A percentile compares a stretch with the other conserved stretches of the same genome.
Evolutionary conservation across 2,888 invertebrate genomes (phyloP).

Genomic region (Xylota sylvarum): DNA sequence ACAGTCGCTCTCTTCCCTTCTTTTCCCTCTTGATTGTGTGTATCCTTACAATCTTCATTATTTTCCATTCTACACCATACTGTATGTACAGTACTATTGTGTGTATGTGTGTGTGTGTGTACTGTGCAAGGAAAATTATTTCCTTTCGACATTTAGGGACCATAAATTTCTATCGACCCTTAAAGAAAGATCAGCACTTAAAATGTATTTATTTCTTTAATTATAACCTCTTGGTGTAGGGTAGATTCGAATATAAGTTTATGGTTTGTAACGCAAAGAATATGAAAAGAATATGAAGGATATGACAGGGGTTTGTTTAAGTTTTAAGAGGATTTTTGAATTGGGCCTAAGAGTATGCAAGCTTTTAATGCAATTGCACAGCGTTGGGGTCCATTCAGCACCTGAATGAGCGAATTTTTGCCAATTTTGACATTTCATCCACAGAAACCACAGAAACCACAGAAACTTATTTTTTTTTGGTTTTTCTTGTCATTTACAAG

Average conservation of each 20-base stretch:
- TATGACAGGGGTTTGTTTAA: no score
- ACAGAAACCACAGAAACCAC: no score
- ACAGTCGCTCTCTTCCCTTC: background rate
- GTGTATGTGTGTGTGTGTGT: no score
- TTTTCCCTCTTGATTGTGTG: background rate
- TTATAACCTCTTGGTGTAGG: constrained; percentile 17
- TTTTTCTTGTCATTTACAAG: no score
- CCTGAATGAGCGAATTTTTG: no score
- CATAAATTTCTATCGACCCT: constrained; percentile 58
- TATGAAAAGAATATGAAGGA: no score
- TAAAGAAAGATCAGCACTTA: constrained; percentile 51
- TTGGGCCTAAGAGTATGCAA: no score
- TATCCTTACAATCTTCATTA: constrained; percentile 9
- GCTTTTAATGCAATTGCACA: no score
- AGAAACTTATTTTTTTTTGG: no score
- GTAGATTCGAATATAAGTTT: background rate
- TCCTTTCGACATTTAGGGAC: constrained; percentile 39
- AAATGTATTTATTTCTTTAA: constrained; percentile 56
- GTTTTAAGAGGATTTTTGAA: no score
- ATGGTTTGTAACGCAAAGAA: background rate
- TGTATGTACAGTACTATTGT: background rate
- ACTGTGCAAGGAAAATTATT: constrained; percentile 43
- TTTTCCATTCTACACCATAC: background rate
- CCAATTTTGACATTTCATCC: no score
- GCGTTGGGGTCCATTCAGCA: no score